These are phyloP conservation scores for Cancer borealis DNA, from an alignment of 2,888 invertebrate genomes.

Conservation along the genomic window DNA sequence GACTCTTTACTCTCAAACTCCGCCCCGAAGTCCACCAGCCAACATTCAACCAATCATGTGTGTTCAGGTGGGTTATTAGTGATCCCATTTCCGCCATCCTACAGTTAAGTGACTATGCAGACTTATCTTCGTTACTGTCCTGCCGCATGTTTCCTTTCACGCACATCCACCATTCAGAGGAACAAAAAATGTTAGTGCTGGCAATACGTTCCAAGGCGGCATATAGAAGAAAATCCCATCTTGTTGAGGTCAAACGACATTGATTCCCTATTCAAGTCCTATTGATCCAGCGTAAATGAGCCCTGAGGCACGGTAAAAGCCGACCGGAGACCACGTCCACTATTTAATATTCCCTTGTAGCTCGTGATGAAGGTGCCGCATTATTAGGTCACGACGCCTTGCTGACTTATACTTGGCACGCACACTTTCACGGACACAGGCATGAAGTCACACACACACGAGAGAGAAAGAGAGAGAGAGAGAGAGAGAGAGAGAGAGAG, in stretches of 20 bases:
- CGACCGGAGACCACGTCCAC: not conserved
- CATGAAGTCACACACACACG: not conserved
- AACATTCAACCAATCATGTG: no score
- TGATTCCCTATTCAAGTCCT: not conserved
- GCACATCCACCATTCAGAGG: not conserved
- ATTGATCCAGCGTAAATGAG: constrained; percentile 18
- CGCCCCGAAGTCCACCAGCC: no score
- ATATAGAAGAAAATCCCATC: not conserved
- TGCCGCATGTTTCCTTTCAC: not conserved
- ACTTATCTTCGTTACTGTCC: not conserved
- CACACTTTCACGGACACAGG: not conserved
- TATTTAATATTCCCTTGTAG: not conserved
- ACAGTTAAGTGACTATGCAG: not conserved
- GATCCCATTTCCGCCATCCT: not conserved
- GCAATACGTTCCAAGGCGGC: not conserved
- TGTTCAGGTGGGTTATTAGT: no score
- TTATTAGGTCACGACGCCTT: not conserved
- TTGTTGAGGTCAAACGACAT: not conserved
- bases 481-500: not conserved
- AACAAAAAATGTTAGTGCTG: not conserved
- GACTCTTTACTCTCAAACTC: no score
- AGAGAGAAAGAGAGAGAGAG: not conserved
- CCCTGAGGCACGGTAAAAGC: not conserved
- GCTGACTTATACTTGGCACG: not conserved
- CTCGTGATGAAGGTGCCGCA: not conserved